Base-by-base conservation (phyloP, 2,888 invertebrate species). In the Patella ulyssiponensis region DNA sequence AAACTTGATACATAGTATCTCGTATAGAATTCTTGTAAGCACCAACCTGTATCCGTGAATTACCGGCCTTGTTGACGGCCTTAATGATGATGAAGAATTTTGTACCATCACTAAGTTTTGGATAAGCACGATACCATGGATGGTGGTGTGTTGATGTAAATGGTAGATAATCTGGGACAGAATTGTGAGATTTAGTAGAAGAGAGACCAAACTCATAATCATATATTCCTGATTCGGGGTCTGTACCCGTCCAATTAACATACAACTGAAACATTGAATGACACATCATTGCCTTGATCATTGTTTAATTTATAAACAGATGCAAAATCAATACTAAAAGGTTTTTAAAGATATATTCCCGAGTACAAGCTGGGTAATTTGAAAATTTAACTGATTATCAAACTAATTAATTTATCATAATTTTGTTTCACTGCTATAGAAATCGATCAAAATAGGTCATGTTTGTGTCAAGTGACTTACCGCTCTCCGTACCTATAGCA, bases 121-220 rank as follows among this genome's bases (percentile, higher is more conserved):
- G 82, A 53, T 79, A 77, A 7, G 81, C 69, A 33, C 79, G 77
- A 75, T 80, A 79, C 70, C 80, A 77, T 14, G 80, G 74, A 72
- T 87, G 86, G n/a, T 85, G 83, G 23, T 83, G 81, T 3, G 86
- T 83, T 11, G 83, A 80, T 44, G 54, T 72, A 71, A 81, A 86
- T 11, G 76, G 71, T 72, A 83, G 77, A 9, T 84, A 77, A 74
- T 88, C 85, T 17, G 84, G 80, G 14, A 77, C 80, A 4, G 64
- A 74, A 23, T 78, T 74, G n/a, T n/a, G n/a, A 17, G 69, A 72
- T 27, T 78, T 20, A 17, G 75, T 64, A 17, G 82, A 82, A 11
- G 85, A 81, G 15, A 88, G 75, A 27, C 84, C 86, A 33, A 86
- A 80, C 74, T 85, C 79, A 75, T 83, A 86, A 71, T 84, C 82